Base-by-base conservation (phyloP, 2,888 invertebrate genomes). In the Pachycephus smyrnensis region DNA sequence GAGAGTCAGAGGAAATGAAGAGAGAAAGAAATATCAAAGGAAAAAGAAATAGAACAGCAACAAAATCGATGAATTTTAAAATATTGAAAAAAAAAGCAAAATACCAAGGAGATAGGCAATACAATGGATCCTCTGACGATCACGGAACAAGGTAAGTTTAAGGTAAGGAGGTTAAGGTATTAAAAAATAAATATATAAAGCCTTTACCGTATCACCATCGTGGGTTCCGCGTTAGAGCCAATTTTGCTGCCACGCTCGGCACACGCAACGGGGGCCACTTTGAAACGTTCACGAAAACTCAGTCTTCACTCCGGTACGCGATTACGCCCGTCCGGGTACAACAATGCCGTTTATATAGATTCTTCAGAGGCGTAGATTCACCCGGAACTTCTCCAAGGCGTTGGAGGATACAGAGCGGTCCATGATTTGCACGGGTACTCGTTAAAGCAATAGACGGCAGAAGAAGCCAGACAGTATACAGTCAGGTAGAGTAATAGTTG, bases 121-220 rank as follows among this genome's bases (percentile, higher is more conserved):
- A 40, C 15, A 40, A 40, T 15, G 40, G 15, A 40, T 15, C 40
- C 40, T 40, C 4, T 1, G 15, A 15, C 15, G 40, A 40, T 40
- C 15, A 6, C 1, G 40, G 40, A 40, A 12, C 15, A 40, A 15
- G 40, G 12, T 15, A 15, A 40, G 32, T 23, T 73, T 69, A 30
- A 68, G 36, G 68, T 23, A 55, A 68, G 35, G 36, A 31, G 32
- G 23, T 40, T 40, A 40, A 40, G 12, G 12, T 15, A 40, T 40
- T 40, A 15, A 15, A 40, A 35, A 32, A 37, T 75, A 68, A 68
- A 37, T 35, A 69, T 30, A 23, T 69, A 33, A 69, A 40, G 40
- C 40, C 79, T 86, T 88, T 87, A 91, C 91, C 90, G 88, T 88
- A 91, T 91, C 88, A 91, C 91, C 91, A 91, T 91, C 84, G 89